Evolutionary conservation across 2,113 vertebrate species (phyloP).

Genomic region (Urocynchramus pylzowi): DNA sequence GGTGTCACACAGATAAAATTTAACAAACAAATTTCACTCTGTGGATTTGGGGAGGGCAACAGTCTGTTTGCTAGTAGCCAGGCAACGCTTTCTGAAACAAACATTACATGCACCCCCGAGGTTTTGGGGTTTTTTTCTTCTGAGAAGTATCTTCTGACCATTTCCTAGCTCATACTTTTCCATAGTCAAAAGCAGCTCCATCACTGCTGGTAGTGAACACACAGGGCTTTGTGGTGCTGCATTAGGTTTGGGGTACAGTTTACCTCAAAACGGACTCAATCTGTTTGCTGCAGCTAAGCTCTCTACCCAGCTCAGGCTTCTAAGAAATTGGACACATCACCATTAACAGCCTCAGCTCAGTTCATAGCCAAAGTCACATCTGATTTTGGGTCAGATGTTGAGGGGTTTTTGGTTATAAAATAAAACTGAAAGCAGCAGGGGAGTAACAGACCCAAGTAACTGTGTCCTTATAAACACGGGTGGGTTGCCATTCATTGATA

Average conservation of each 20-base stretch:
- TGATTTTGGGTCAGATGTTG: rapidly evolving
- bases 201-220: neutral
- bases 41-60: neutral
- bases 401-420: neutral
- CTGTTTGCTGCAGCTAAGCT: neutral
- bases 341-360: neutral
- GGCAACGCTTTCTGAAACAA: neutral
- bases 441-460: neutral
- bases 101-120: neutral
- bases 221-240: neutral
- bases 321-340: neutral
- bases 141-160: neutral
- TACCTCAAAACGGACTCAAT: neutral
- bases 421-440: neutral
- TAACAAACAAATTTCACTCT: neutral
- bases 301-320: neutral
- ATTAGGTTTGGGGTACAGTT: neutral
- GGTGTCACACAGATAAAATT: neutral
- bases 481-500: neutral
- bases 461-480: neutral
- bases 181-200: neutral
- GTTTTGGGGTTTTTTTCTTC: neutral
- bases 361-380: neutral
- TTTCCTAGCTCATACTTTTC: neutral
- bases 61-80: neutral